Evolutionary conservation across 2,797 vertebrate species (phyloP).

Genomic region (Rachycentron canadum): DNA sequence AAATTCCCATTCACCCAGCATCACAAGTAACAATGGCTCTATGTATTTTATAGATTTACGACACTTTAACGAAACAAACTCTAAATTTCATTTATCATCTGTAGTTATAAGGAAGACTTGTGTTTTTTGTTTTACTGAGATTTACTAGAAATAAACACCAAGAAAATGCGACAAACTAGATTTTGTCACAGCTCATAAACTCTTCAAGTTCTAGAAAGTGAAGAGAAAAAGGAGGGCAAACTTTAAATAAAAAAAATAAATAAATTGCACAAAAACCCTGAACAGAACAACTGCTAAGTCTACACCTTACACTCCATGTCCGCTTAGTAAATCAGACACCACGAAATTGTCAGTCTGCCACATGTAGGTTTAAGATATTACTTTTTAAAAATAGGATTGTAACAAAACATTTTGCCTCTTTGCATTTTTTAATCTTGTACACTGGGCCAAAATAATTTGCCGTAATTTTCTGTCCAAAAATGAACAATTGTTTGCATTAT

Average conservation of each 20-base stretch:
- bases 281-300: neutral
- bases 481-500: neutral
- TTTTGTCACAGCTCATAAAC: neutral
- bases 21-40: neutral
- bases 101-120: neutral
- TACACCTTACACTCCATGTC: neutral
- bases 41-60: neutral
- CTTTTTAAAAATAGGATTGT: neutral
- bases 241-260: neutral
- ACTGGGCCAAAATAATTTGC: neutral
- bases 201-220: neutral
- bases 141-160: no score
- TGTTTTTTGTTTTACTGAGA: neutral
- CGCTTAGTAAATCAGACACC: neutral
- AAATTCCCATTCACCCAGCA: neutral
- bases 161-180: neutral
- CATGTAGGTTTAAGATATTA: neutral
- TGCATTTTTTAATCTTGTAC: neutral
- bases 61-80: neutral
- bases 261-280: neutral
- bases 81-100: neutral
- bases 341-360: neutral
- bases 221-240: neutral
- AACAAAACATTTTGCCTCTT: neutral
- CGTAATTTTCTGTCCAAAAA: fast-evolving